Percentiles rank a stretch among this genome's conserved stretches.
Conservation (phyloP, 2,797 vertebrate species). For the Benthosema pterotum region DNA sequence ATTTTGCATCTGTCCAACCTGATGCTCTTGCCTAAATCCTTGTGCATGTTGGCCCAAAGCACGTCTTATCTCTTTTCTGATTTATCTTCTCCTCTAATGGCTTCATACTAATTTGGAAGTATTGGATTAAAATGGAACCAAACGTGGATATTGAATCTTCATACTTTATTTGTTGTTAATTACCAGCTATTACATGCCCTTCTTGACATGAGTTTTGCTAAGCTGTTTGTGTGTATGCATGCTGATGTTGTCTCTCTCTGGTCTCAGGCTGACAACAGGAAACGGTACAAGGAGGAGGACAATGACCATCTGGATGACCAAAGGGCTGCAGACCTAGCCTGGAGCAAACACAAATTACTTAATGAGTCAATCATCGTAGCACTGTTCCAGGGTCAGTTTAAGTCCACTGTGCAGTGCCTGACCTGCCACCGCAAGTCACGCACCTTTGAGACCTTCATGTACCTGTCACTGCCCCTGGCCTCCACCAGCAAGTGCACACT, state of each 20-base stretch:
- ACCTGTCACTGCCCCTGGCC: constrained; percentile 91
- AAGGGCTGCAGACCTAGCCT: constrained; percentile 88
- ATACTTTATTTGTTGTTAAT: neutral
- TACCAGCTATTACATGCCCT: neutral
- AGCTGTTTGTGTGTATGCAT: neutral
- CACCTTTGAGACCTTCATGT: constrained; percentile 99
- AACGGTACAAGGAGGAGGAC: constrained; percentile 94
- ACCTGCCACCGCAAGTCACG: constrained; percentile 93
- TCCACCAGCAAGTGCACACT: constrained; percentile 94
- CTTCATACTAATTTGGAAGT: constrained; percentile 47
- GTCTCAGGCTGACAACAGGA: constrained; percentile 92
- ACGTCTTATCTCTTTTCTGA: constrained; percentile 55
- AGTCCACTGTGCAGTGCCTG: constrained; percentile 96
- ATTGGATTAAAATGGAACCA: neutral
- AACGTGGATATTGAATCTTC: neutral
- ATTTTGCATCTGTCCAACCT: constrained; percentile 62
- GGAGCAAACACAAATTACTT: constrained; percentile 95
- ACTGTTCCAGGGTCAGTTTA: constrained; percentile 98
- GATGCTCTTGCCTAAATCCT: constrained; percentile 62
- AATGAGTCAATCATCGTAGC: constrained; percentile 97
- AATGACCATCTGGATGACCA: constrained; percentile 92
- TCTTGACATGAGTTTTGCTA: neutral
- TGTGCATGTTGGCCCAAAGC: constrained; percentile 58
- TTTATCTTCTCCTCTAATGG: constrained; percentile 10
- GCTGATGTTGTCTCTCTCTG: constrained; percentile 7